Conservation (phyloP, 1,140 invertebrate genomes). For the Melitaea cinxia region DNA sequence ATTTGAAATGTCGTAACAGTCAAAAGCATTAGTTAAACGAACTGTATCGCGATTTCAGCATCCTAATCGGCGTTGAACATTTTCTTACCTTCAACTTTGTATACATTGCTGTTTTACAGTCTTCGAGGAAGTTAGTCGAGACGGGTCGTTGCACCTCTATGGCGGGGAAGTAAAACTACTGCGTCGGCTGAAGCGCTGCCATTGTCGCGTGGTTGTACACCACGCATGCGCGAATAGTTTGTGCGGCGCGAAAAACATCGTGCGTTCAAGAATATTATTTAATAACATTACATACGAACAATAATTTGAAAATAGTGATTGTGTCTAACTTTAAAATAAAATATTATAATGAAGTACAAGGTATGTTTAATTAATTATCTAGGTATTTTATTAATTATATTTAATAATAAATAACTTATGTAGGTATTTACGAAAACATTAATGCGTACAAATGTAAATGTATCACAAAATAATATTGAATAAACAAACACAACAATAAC, state of each 20-base stretch:
- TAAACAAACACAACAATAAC: too few relatives aligned
- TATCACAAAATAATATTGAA: too few relatives aligned
- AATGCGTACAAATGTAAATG: too few relatives aligned
- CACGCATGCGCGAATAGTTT: slow-evolving; percentile 63
- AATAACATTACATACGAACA: not conserved
- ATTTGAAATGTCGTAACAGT: slow-evolving; percentile 32
- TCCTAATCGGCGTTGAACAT: slow-evolving; percentile 43
- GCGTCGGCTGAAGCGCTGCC: slow-evolving; percentile 51
- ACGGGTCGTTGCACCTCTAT: slow-evolving; percentile 63
- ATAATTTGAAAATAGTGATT: slow-evolving; percentile 41
- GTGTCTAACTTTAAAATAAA: slow-evolving; percentile 25
- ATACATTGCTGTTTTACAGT: slow-evolving; percentile 38
- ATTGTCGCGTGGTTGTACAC: slow-evolving; percentile 57
- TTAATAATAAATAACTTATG: too few relatives aligned
- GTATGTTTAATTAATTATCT: slow-evolving; percentile 35
- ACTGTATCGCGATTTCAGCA: slow-evolving; percentile 47
- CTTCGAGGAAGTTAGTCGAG: slow-evolving; percentile 37
- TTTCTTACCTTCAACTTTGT: slow-evolving; percentile 55
- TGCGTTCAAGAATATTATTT: slow-evolving; percentile 1
- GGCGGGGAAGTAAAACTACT: slow-evolving; percentile 70
- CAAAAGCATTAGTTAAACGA: slow-evolving; percentile 30
- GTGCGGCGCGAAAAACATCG: slow-evolving; percentile 46
- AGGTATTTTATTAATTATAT: slow-evolving; percentile 1
- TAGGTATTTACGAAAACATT: too few relatives aligned
- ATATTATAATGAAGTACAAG: slow-evolving; percentile 63